Percentiles rank a stretch among this genome's conserved stretches.
These are phyloP conservation scores for Atrichornis clamosus DNA, from an alignment of 2,113 vertebrate genomes.

Conservation along the genomic window DNA sequence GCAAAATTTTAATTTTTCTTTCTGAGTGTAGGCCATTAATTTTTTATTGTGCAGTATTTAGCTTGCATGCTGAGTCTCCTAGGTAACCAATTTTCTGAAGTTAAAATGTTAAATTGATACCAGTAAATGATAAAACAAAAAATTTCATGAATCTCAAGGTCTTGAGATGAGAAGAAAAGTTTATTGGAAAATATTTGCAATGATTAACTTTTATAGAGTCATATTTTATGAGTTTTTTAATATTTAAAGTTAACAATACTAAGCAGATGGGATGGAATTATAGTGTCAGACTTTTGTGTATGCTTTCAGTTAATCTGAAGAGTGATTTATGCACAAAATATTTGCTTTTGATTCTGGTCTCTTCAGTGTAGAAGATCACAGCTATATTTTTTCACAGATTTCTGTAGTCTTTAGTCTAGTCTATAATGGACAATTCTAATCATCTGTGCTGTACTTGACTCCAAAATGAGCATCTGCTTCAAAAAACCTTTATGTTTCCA, in stretches of 20 bases:
- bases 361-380: background rate
- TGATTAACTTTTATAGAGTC: background rate
- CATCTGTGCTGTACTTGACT: background rate
- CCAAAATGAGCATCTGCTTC: background rate
- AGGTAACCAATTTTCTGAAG: background rate
- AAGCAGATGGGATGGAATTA: background rate
- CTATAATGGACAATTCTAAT: background rate
- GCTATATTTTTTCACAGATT: background rate
- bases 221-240: background rate
- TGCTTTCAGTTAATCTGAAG: background rate
- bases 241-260: background rate
- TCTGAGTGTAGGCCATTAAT: background rate
- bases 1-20: background rate
- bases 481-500: background rate
- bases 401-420: background rate
- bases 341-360: background rate
- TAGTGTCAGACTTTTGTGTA: background rate
- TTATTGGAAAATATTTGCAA: background rate
- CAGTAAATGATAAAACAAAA: background rate
- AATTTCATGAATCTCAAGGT: background rate
- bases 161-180: background rate
- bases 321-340: background rate
- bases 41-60: background rate
- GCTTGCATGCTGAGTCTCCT: background rate
- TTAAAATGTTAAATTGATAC: background rate